Conservation (phyloP, 2,888 invertebrate species). For the Diarsia mendica region DNA sequence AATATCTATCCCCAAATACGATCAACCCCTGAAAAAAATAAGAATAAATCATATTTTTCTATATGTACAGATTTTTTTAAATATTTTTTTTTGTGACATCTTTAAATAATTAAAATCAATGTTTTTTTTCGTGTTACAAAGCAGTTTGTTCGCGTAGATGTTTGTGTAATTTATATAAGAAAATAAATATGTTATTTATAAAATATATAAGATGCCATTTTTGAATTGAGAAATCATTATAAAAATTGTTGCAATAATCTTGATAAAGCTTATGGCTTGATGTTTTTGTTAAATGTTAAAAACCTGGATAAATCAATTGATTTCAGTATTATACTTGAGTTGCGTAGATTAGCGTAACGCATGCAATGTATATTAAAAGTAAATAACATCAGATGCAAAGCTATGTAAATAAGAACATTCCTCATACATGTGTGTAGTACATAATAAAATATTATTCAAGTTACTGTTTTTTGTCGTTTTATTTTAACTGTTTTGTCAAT, state of each 20-base stretch:
- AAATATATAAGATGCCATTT: slow-evolving; percentile 74
- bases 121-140: slow-evolving; percentile 70
- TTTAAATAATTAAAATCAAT: slow-evolving; percentile 56
- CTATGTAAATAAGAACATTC: slow-evolving; percentile 91
- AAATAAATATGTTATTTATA: slow-evolving; percentile 60
- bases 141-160: slow-evolving; percentile 69
- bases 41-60: slow-evolving; percentile 70
- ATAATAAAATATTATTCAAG: slow-evolving; percentile 91
- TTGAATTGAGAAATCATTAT: slow-evolving; percentile 65
- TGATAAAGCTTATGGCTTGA: slow-evolving; percentile 64
- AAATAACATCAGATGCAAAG: slow-evolving; percentile 75
- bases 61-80: slow-evolving; percentile 75
- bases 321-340: slow-evolving; percentile 84
- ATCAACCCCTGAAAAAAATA: slow-evolving; percentile 34
- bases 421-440: slow-evolving; percentile 90
- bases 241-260: slow-evolving; percentile 69
- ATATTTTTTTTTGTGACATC: slow-evolving; percentile 67
- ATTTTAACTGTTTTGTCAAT: slow-evolving; percentile 66
- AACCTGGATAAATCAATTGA: slow-evolving; percentile 71
- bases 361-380: slow-evolving; percentile 65
- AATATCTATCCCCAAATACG: slow-evolving; percentile 47
- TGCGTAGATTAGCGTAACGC: slow-evolving; percentile 72
- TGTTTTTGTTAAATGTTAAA: slow-evolving; percentile 64
- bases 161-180: slow-evolving; percentile 67
- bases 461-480: slow-evolving; percentile 87